Conservation (phyloP, 2,888 invertebrate genomes). For the Athalia cordata region DNA sequence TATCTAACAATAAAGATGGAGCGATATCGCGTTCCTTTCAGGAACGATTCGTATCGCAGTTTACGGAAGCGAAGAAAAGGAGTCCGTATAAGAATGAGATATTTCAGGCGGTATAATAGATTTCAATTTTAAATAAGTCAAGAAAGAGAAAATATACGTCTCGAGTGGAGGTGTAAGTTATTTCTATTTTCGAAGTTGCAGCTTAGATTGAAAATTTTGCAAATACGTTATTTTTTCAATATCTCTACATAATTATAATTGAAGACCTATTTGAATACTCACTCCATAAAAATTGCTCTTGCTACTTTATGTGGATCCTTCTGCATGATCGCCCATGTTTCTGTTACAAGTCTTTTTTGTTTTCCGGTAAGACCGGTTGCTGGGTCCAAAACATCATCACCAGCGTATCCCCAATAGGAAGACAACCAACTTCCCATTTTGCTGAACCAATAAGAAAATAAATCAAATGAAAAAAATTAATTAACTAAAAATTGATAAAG, state of each 20-base stretch:
- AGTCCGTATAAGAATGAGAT: not conserved
- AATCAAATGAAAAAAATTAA: conserved; percentile 33
- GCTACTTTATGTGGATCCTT: conserved; percentile 74
- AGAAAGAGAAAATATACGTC: too few relatives aligned
- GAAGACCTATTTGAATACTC: conserved; percentile 56
- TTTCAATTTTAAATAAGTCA: not conserved
- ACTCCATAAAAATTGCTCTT: conserved; percentile 73
- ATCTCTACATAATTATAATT: not conserved
- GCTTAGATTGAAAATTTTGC: not conserved
- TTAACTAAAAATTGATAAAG: conserved; percentile 40
- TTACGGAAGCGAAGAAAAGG: conserved; percentile 12
- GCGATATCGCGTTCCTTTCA: not conserved
- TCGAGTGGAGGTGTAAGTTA: too few relatives aligned
- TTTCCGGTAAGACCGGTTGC: conserved; percentile 72
- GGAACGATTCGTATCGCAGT: not conserved
- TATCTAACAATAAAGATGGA: not conserved
- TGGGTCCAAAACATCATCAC: conserved; percentile 67
- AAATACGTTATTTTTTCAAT: too few relatives aligned
- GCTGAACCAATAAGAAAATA: not conserved
- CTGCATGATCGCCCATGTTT: conserved; percentile 73
- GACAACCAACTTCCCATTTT: conserved; percentile 62
- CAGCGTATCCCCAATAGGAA: conserved; percentile 58
- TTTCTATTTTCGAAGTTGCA: too few relatives aligned
- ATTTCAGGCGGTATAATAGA: not conserved
- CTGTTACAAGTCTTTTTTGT: conserved; percentile 72